Evolutionary conservation across 1,140 invertebrate species (phyloP), one percentile per base, ranked within the genome.

Genomic region (Idris sp.): DNA sequence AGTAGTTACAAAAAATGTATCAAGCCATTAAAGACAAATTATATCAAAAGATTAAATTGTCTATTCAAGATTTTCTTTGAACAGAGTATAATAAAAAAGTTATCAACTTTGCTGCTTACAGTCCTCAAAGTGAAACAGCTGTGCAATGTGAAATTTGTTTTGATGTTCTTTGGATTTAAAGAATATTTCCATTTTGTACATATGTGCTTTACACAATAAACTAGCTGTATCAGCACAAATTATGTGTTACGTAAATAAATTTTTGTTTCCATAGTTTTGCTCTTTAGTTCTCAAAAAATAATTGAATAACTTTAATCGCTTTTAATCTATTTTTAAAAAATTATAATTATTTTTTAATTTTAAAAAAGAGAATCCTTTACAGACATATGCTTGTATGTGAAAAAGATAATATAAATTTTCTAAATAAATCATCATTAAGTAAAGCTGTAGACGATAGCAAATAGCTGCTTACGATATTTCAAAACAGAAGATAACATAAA

Each of bases 41-140:
- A 67, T 31, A 56, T 38, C 5, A 51, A 46, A 48, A 26, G 25
- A 48, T 67, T 67, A 68, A 59, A 61, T 25, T 53, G 36, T 59
- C 10, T 35, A 11, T 22, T 16, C 14, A 40, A 43, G 18, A 22
- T 41, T 65, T 65, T 59, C 46, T 69, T 51, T 51, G 30, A 58
- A 10, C 19, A 4, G 10, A 18, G 38, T 58, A 58, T 58, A 73
- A 31, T 38, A 59, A 65, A 73, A 73, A 31, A 53, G 51, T 25
- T 48, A 59, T 64, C 59, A 59, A 44, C 53, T 65, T 53, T 30
- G 28, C 19, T 51, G 36, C 36, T 72, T 49, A 62, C 59, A 58
- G 59, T 59, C 59, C 53, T 59, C 59, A 59, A 73, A 65, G 44
- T 28, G 59, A 59, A 73, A 73, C 31, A 64, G 36, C n/a, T n/a